Conservation (phyloP, 2,888 invertebrate genomes). For the Lottia gigantea region DNA sequence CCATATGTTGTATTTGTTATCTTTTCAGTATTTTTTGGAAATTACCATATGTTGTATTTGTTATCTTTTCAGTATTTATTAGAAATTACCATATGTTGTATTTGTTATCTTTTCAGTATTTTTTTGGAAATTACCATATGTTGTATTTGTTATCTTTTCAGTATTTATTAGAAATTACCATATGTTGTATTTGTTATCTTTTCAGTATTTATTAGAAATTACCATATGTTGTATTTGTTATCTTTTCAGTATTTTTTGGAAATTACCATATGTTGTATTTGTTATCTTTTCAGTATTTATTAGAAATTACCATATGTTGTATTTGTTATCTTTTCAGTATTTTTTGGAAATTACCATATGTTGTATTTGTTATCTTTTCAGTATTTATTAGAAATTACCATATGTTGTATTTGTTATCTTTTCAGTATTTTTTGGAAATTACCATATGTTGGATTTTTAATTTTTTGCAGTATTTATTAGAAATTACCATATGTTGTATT, state of each 20-base stretch:
- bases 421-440: neutral
- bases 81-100: too few species aligned
- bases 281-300: neutral
- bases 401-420: neutral
- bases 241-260: neutral
- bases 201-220: slow-evolving; percentile 89
- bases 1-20: neutral
- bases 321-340: too few species aligned
- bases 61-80: slow-evolving; percentile 78
- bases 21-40: neutral
- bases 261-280: neutral
- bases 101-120: neutral
- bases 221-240: too few species aligned
- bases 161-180: neutral
- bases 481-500: neutral
- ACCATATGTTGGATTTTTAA: neutral
- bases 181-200: neutral
- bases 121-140: neutral
- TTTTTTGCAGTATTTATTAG: neutral
- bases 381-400: too few species aligned
- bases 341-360: too few species aligned
- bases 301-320: neutral
- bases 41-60: neutral
- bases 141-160: neutral
- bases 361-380: too few species aligned